Conservation (phyloP, 2,888 invertebrate species). For the Xanthorhoe designata region DNA sequence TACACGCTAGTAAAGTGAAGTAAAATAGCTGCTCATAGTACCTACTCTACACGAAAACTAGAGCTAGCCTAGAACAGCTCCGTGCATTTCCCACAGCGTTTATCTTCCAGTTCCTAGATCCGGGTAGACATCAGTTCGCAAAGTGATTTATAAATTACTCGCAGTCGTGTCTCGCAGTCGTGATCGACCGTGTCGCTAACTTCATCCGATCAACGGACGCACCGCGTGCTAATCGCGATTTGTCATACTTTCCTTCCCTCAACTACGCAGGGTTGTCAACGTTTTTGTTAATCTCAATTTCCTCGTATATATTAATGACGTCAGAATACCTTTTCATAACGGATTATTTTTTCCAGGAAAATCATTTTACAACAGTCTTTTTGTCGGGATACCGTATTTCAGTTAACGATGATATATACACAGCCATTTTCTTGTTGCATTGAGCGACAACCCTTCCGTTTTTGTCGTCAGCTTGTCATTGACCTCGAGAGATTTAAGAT, state of each 20-base stretch:
- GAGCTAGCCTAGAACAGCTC: conserved; percentile 19
- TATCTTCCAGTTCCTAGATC: conserved; percentile 44
- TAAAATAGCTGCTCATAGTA: background rate
- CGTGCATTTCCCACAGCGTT: conserved; percentile 41
- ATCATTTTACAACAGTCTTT: conserved; percentile 31
- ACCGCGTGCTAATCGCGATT: conserved; percentile 61
- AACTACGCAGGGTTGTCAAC: conserved; percentile 52
- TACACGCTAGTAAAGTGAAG: background rate
- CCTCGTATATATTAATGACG: conserved; percentile 43
- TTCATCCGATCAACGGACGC: conserved; percentile 53
- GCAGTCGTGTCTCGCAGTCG: conserved; percentile 43
- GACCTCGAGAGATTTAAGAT: conserved; percentile 53
- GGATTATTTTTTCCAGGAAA: conserved; percentile 31
- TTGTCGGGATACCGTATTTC: conserved; percentile 48
- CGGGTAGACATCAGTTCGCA: conserved; percentile 48
- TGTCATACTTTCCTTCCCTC: conserved; percentile 70
- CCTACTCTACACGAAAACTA: background rate
- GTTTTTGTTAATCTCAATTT: conserved; percentile 31
- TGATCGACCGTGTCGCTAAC: conserved; percentile 53
- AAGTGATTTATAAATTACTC: conserved; percentile 57
- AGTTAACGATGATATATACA: conserved; percentile 46
- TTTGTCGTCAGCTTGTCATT: conserved; percentile 58
- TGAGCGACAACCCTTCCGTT: conserved; percentile 52
- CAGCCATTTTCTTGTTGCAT: conserved; percentile 35
- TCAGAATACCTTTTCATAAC: conserved; percentile 42